Base-by-base conservation (phyloP, 2,113 vertebrate genomes). In the Tachysurus vachellii region DNA sequence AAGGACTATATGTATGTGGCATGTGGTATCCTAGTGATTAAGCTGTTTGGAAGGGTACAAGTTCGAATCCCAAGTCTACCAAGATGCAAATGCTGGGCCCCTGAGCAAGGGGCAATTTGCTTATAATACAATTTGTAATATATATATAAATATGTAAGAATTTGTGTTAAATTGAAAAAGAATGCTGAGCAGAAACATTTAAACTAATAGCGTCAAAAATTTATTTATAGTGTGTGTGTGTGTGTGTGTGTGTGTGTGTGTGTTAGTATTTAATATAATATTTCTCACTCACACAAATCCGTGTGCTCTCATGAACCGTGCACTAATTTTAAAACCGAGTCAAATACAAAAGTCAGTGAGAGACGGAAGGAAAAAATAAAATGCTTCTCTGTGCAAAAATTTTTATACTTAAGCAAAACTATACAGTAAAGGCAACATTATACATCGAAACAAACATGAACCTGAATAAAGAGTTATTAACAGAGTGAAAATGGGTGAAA, bases 241-340 rank as follows among this genome's bases (percentile, higher is more conserved):
- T 31, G 12, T 66, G 26, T n/a, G 4, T 28, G 26, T 13, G 12
- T 66, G 2, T 28, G 3, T 66, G 3, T 13, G 4, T 28, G 3
- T 21, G 6, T 47, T n/a, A 36, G 2, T 36, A 36, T 36, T 36
- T 92, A 62, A 93, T 91, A 90, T 95, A 93, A 93, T 89, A 94
- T 95, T 96, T 94, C 94, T 77, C 21, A n/a, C 47, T 17, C 23
- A 8, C 26, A 53, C n/a, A 26, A 77, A 54, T 77, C 2, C 91
- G 44, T 71, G 88, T 90, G 89, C 89, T 89, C 88, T 86, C 54
- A 93, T 93, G 93, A 94, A 92, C 91, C 88, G 84, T 64, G 86
- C 73, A 82, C 94, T 95, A 95, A 95, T 92, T 95, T 92, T 95
- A 96, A 36, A 86, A 59, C 36, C 0, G 57, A 81, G 75, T 26